These are phyloP conservation scores for Trichopria drosophilae DNA, from an alignment of 2,888 invertebrate species.

Conservation along the genomic window DNA sequence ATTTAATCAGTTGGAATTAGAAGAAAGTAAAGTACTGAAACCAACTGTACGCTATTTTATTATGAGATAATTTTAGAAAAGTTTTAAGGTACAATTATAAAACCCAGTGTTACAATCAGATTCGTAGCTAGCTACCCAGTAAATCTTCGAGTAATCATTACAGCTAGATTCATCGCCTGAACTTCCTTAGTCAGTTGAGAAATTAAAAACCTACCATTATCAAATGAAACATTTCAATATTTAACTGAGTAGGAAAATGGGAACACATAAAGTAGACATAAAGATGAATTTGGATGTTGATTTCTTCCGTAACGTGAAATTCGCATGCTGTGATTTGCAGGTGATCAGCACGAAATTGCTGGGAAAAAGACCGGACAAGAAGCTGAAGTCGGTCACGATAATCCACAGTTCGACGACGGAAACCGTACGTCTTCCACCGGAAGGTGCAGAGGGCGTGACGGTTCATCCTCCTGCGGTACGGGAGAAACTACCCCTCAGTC, in stretches of 20 bases:
- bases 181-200: no score
- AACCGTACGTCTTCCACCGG: conserved; percentile 77
- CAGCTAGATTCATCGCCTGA: no score
- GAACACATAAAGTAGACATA: not conserved
- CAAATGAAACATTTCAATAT: not conserved
- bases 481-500: conserved; percentile 83
- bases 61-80: conserved; percentile 7
- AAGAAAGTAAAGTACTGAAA: no score
- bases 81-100: not conserved
- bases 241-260: not conserved
- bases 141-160: no score
- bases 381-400: conserved; percentile 84
- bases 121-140: no score
- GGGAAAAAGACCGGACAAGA: conserved; percentile 78
- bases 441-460: conserved; percentile 74
- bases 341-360: conserved; percentile 78
- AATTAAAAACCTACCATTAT: not conserved
- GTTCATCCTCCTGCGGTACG: conserved; percentile 82
- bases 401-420: conserved; percentile 89
- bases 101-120: no score
- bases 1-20: no score
- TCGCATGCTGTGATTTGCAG: conserved; percentile 58
- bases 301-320: not conserved
- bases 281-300: not conserved
- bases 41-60: no score